Evolutionary conservation across 2,113 vertebrate genomes (phyloP).

Genomic region (Melospiza melodia): DNA sequence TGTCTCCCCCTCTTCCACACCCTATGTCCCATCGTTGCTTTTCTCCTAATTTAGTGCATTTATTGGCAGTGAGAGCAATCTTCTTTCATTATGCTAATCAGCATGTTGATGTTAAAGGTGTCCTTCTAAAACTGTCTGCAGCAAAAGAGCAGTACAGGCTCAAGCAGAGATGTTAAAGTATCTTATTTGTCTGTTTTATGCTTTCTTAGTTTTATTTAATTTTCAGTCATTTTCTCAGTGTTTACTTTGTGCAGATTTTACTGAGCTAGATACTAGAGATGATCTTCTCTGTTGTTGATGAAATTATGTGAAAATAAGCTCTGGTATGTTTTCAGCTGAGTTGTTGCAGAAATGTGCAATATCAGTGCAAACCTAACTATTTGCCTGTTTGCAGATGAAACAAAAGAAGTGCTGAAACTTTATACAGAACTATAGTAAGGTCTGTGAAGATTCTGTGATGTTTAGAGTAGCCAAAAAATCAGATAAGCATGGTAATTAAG

Average conservation of each 20-base stretch:
- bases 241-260: background rate
- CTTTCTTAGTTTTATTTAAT: background rate
- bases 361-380: background rate
- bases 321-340: background rate
- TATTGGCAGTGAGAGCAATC: background rate
- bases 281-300: background rate
- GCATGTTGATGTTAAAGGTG: background rate
- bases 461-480: background rate
- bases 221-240: background rate
- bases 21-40: background rate
- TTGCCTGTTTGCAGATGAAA: background rate
- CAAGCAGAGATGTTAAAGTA: background rate
- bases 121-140: background rate
- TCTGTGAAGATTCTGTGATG: background rate
- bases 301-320: background rate
- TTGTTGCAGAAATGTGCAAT: background rate
- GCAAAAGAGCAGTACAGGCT: background rate
- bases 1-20: background rate
- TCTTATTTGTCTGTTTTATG: background rate
- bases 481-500: background rate
- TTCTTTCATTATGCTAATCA: conserved; percentile 4
- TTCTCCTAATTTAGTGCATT: background rate
- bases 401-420: background rate
- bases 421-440: background rate
- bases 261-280: background rate